Base-by-base conservation (phyloP, 2,888 invertebrate species). In the Tipula vernalis region DNA sequence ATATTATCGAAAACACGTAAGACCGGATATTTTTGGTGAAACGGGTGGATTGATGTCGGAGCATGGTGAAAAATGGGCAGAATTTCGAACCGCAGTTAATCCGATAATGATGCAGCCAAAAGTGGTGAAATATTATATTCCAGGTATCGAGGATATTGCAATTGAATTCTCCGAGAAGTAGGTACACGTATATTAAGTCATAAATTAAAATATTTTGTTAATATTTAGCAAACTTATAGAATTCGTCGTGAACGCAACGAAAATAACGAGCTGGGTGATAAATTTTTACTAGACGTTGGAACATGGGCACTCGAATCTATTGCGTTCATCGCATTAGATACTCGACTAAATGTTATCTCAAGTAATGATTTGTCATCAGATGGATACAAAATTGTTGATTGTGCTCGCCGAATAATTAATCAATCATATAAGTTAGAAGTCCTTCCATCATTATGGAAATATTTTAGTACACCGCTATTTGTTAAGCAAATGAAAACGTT, bases 11-110 rank as follows among this genome's bases (percentile, higher is more conserved):
- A 89, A 89, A 6, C 87, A 88, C 87, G 87, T 88, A 6, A 89
- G 91, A 47, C 88, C 39, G 3, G 39, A 39, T 39, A 6, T 39
- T 39, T 39, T 2, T 39, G 39, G 39, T 6, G 6, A 39, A 39
- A 0, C 39, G 3, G 39, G 39, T 39, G 39, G 39, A 6, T 39
- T 39, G 39, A 1, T 39, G 0, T 89, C 28, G 89, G 90, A 93
- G 3, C 93, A 95, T 90, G 95, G 95, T 0, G 92, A 93, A 12
- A 92, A 93, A 88, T 96, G 96, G 96, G 93, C 94, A 57, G 92
- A 93, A 86, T 93, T 95, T 88, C 92, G 95, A 18, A 93, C 93
- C 0, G 94, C 94, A 87, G 94, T 95, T 0, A 95, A 95, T 90
- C 94, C 94, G 86, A 92, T 94, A 47, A 91, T 96, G 90, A 90